These are phyloP conservation scores for Amblyornis subalaris DNA, from an alignment of 2,113 vertebrate genomes.

Conservation along the genomic window DNA sequence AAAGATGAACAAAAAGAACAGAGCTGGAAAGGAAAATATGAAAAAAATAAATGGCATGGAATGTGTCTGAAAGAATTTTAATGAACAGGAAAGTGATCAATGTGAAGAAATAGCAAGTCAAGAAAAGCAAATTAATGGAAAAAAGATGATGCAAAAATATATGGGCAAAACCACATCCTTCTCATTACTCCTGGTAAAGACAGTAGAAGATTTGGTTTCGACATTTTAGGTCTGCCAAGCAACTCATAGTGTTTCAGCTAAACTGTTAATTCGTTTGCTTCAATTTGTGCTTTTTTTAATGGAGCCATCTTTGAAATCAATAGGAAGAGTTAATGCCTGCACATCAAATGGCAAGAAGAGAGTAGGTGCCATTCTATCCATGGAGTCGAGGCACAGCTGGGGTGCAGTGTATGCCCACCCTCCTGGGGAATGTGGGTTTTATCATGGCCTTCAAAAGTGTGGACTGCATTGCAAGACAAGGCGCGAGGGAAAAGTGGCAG, in stretches of 20 bases:
- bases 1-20: background rate
- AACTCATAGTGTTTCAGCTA: background rate
- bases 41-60: background rate
- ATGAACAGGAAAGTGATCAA: background rate
- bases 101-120: background rate
- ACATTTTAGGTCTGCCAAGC: background rate
- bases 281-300: background rate
- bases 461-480: background rate
- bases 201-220: background rate
- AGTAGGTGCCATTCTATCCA: background rate
- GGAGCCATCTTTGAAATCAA: background rate
- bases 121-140: background rate
- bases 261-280: background rate
- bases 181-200: background rate
- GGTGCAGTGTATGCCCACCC: background rate
- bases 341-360: background rate
- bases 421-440: background rate
- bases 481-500: accelerated
- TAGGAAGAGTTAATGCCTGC: background rate
- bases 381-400: background rate
- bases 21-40: background rate
- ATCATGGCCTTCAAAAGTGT: background rate
- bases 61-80: background rate
- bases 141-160: background rate
- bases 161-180: background rate